phyloP scores from a whole-genome alignment of 92 coral and sea anemone species.

The Actinostola sp. region DNA sequence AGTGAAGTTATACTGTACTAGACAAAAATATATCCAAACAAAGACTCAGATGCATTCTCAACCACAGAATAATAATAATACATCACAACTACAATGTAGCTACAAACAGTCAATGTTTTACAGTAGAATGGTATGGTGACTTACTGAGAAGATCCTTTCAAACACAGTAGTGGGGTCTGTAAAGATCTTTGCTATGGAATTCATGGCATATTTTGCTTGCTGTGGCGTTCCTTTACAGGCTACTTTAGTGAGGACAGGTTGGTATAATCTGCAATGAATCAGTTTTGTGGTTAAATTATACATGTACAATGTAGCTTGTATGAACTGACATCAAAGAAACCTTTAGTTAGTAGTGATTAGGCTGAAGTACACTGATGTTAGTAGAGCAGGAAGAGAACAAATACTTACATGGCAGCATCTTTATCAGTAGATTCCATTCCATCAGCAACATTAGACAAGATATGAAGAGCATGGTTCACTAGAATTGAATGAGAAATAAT shows the following conservation, averaged over 20 bases:
- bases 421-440: conserved; percentile 67
- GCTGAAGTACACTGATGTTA: no score
- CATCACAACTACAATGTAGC: no score
- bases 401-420: conserved; percentile 65
- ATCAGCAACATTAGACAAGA: conserved; percentile 69
- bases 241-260: conserved; percentile 82
- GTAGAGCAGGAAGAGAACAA: no score
- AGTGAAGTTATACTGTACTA: no score
- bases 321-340: background rate
- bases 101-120: no score
- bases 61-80: no score
- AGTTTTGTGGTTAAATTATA: background rate
- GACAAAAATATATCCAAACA: no score
- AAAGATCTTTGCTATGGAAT: conserved; percentile 77
- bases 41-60: no score
- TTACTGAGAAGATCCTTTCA: conserved; percentile 84
- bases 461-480: conserved; percentile 72
- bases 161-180: conserved; percentile 58
- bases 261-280: conserved; percentile 66
- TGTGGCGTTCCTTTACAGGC: conserved; percentile 84
- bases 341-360: background rate
- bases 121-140: conserved; percentile 20
- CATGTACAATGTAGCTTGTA: no score
- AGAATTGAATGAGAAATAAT: conserved; percentile 28
- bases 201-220: conserved; percentile 83